A percentile compares a stretch with the other conserved stretches of the same genome.
Evolutionary conservation across 2,113 vertebrate genomes (phyloP).

Genomic region (Forbesichthys papilliferus): DNA sequence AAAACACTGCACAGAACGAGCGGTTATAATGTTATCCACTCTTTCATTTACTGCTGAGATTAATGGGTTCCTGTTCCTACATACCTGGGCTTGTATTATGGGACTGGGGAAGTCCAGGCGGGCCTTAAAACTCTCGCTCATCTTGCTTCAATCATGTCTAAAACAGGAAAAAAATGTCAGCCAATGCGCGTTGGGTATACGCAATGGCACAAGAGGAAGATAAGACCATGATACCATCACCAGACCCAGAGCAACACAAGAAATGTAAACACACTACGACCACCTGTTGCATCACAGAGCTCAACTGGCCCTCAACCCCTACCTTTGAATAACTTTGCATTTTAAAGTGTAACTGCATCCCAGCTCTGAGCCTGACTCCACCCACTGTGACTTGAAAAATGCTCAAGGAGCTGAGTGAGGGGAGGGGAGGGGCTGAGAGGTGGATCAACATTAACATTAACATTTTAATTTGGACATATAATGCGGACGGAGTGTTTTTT

Average conservation of each 20-base stretch:
- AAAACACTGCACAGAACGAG: no score
- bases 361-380: no score
- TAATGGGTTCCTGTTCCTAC: conserved; percentile 32
- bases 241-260: conserved; percentile 22
- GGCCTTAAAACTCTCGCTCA: conserved; percentile 85
- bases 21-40: no score
- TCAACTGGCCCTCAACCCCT: not conserved
- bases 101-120: conserved; percentile 89
- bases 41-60: not conserved
- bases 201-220: no score
- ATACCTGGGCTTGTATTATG: conserved; percentile 89
- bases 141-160: conserved; percentile 58
- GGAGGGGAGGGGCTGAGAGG: no score
- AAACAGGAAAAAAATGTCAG: not conserved
- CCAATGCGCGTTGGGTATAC: not conserved
- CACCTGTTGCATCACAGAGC: conserved; percentile 38
- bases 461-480: no score
- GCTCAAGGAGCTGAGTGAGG: no score
- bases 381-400: no score
- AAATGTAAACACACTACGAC: not conserved
- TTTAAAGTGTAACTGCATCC: not conserved
- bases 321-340: conserved; percentile 43
- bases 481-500: no score
- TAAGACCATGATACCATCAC: not conserved
- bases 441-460: no score